Evolutionary conservation across 2,888 invertebrate species (phyloP).

Genomic region (Spisula subtruncata): DNA sequence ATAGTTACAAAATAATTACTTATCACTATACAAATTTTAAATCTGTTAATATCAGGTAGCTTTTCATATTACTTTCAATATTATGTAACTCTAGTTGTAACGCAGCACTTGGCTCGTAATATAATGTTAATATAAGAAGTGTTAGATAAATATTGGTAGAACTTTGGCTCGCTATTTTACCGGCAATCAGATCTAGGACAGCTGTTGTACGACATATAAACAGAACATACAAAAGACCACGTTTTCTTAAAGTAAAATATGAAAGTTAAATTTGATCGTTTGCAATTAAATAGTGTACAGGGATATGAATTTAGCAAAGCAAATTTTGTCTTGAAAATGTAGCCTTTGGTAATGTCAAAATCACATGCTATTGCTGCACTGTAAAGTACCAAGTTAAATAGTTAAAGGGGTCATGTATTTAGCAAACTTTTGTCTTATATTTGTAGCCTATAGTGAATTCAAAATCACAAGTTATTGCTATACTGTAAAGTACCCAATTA

Average conservation of each 20-base stretch:
- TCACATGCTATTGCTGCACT: too few relatives aligned
- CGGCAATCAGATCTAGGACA: background rate
- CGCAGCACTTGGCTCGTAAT: slow-evolving; percentile 29
- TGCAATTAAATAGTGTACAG: background rate
- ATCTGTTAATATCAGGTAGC: slow-evolving; percentile 16
- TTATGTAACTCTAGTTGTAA: slow-evolving; percentile 13
- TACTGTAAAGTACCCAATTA: too few relatives aligned
- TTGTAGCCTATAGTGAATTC: too few relatives aligned
- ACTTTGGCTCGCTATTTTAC: slow-evolving; percentile 49
- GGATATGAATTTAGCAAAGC: too few relatives aligned
- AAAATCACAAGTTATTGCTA: too few relatives aligned
- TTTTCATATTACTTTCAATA: background rate
- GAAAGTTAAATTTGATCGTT: too few relatives aligned
- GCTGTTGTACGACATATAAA: background rate
- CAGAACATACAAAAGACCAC: too few relatives aligned
- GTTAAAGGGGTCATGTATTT: too few relatives aligned
- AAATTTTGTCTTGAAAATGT: too few relatives aligned
- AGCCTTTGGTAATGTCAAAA: too few relatives aligned
- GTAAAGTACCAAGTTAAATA: background rate
- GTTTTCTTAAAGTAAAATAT: background rate
- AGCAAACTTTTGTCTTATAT: too few relatives aligned
- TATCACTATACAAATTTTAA: background rate
- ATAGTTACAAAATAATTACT: background rate
- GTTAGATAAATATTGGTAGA: slow-evolving; percentile 43
- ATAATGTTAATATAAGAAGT: slow-evolving; percentile 28